Conservation (phyloP, 2,113 vertebrate species). For the Acanthisitta chloris region DNA sequence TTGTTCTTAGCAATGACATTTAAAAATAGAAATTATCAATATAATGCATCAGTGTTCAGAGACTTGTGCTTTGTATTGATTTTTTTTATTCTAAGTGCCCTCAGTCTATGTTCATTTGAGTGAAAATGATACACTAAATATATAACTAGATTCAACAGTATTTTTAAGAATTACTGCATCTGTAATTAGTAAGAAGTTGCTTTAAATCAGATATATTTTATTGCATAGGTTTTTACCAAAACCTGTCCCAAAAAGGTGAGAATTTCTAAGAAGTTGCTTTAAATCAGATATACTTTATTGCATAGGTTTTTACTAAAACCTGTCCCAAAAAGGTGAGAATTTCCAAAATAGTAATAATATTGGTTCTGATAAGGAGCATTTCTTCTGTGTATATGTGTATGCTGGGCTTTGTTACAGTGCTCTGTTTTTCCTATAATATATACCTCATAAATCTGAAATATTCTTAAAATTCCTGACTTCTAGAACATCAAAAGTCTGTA, state of each 20-base stretch:
- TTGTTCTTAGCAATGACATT: conserved; percentile 57
- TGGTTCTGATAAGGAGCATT: background rate
- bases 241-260: background rate
- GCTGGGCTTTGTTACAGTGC: background rate
- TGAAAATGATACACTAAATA: conserved; percentile 63
- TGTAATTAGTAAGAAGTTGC: background rate
- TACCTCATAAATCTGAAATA: background rate
- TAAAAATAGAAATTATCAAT: conserved; percentile 71
- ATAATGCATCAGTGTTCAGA: background rate
- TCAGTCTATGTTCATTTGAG: conserved; percentile 9
- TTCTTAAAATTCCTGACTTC: background rate
- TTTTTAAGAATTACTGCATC: background rate
- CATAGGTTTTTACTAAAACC: background rate
- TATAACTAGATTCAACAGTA: conserved; percentile 15
- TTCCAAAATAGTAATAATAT: background rate
- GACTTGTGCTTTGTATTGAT: conserved; percentile 50
- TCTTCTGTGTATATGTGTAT: background rate
- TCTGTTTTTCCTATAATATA: background rate
- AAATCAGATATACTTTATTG: background rate
- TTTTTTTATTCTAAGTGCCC: conserved; percentile 24
- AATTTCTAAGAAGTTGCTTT: background rate
- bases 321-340: background rate
- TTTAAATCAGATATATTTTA: conserved; percentile 24
- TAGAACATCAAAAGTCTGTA: background rate
- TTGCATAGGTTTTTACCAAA: background rate